These are phyloP conservation scores for Drosophila putrida DNA, from an alignment of 2,888 invertebrate genomes.

Conservation along the genomic window DNA sequence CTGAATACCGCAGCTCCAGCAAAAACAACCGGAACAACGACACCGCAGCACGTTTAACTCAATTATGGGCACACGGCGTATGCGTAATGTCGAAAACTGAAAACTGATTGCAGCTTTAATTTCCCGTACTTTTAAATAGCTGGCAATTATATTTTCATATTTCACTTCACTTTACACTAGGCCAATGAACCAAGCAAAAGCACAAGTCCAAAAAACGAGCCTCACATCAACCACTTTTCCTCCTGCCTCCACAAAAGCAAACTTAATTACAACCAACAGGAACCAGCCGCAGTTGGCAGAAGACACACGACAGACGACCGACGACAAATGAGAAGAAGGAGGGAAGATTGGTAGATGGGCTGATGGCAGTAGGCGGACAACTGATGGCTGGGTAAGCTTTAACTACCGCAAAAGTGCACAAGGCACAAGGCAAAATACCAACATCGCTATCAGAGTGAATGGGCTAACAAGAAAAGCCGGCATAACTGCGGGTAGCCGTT, in stretches of 20 bases:
- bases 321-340: not conserved
- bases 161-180: slow-evolving; percentile 34
- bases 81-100: slow-evolving; percentile 50
- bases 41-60: slow-evolving; percentile 43
- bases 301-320: slow-evolving; percentile 10
- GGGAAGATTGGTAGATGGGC: not conserved
- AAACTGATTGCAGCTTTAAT: slow-evolving; percentile 48
- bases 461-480: slow-evolving; percentile 13
- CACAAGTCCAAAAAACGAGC: not conserved
- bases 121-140: slow-evolving; percentile 40
- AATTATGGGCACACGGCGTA: slow-evolving; percentile 70
- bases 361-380: slow-evolving; percentile 41
- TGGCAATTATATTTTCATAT: slow-evolving; percentile 58
- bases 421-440: slow-evolving; percentile 41
- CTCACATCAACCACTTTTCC: not conserved
- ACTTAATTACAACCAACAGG: slow-evolving; percentile 67
- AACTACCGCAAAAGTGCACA: slow-evolving; percentile 49
- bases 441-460: slow-evolving; percentile 39
- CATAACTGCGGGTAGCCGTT: not conserved
- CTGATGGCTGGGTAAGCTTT: slow-evolving; percentile 44
- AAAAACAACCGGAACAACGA: slow-evolving; percentile 12
- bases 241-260: slow-evolving; percentile 33
- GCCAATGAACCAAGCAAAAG: slow-evolving; percentile 44
- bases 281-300: slow-evolving; percentile 41
- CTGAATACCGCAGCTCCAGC: slow-evolving; percentile 37